Percentiles rank a stretch among this genome's conserved stretches.
These are phyloP conservation scores for Tinea semifulvella DNA, from an alignment of 2,888 invertebrate species.

Conservation along the genomic window DNA sequence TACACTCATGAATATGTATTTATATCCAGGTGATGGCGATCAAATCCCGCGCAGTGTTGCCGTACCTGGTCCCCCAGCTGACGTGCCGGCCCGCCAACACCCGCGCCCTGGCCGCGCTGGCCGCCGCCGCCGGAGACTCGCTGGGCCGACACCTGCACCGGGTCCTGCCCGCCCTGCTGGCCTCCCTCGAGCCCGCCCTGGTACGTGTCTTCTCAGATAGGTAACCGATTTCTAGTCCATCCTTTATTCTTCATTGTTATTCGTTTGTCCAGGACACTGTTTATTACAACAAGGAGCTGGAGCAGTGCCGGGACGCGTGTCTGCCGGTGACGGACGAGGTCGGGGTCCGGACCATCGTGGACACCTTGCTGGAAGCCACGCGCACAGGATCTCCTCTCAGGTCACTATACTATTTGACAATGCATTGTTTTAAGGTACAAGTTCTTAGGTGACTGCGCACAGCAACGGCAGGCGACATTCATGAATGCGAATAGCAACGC, in stretches of 20 bases:
- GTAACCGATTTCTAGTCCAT: no score
- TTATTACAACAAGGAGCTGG: conserved; percentile 77
- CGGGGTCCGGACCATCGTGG: conserved; percentile 86
- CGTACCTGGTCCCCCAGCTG: conserved; percentile 94
- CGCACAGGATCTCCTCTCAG: conserved; percentile 49
- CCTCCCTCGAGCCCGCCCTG: conserved; percentile 76
- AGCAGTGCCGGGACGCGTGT: conserved; percentile 93
- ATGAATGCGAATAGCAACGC: no score
- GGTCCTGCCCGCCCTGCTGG: conserved; percentile 90
- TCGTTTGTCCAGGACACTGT: conserved; percentile 72
- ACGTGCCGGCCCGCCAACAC: conserved; percentile 91
- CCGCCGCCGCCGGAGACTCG: conserved; percentile 94
- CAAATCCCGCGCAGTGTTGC: conserved; percentile 94
- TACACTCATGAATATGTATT: no score
- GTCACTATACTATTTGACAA: no score
- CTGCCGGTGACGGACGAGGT: conserved; percentile 89
- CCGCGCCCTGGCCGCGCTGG: conserved; percentile 91
- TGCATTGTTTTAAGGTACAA: no score
- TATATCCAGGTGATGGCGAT: conserved; percentile 94
- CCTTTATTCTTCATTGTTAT: no score
- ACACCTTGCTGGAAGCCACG: conserved; percentile 80
- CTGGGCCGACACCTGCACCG: conserved; percentile 89
- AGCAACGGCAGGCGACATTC: no score
- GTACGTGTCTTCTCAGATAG: no score
- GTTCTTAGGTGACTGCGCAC: no score